Conservation (phyloP, 2,888 invertebrate genomes). For the Apocheima hispidaria region DNA sequence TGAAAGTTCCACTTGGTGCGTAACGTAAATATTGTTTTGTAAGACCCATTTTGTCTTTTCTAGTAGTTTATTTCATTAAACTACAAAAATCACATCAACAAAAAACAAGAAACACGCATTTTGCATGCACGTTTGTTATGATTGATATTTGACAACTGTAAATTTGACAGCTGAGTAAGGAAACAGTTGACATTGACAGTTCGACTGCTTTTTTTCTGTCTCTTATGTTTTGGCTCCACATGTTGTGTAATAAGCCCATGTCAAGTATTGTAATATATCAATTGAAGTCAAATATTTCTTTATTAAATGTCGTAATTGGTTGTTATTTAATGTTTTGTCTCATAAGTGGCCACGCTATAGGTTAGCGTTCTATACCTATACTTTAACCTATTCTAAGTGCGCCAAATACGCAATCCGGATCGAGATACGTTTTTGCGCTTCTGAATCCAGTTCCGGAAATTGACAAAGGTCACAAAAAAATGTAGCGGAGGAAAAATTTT, state of each 20-base stretch:
- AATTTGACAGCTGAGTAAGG: neutral
- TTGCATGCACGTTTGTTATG: constrained; percentile 48
- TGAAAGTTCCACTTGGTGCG: constrained; percentile 93
- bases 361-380: too few relatives aligned
- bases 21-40: constrained; percentile 98
- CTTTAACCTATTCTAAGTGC: too few relatives aligned
- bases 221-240: too few relatives aligned
- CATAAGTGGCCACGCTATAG: too few relatives aligned
- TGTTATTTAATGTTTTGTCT: too few relatives aligned
- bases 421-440: neutral
- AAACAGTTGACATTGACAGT: constrained; percentile 5
- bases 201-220: neutral
- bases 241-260: too few relatives aligned
- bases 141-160: constrained; percentile 25
- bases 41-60: constrained; percentile 88
- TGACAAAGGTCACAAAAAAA: neutral
- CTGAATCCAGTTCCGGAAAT: neutral
- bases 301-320: too few relatives aligned
- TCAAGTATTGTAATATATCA: too few relatives aligned
- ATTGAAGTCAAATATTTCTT: too few relatives aligned
- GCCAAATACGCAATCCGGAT: too few relatives aligned
- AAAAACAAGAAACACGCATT: constrained; percentile 1
- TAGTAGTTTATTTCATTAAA: constrained; percentile 10
- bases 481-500: neutral
- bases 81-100: constrained; percentile 6